phyloP scores from a whole-genome alignment of 2,888 invertebrate genomes.

The Aradus depressus region DNA sequence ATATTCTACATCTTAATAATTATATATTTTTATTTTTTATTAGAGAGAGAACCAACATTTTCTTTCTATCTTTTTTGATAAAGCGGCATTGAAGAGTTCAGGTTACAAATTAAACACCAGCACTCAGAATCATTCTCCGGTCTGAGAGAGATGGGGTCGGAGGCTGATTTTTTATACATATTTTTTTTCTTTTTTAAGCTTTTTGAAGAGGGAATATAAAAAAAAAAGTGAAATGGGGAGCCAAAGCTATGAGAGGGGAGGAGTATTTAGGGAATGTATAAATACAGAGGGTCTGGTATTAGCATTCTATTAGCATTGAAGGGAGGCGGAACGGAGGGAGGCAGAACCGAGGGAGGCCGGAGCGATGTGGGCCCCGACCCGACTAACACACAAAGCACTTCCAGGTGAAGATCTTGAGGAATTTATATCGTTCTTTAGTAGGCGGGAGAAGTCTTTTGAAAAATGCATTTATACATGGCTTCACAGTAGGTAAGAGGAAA shows the following conservation, averaged over 20 bases:
- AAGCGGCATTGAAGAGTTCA: constrained; percentile 3
- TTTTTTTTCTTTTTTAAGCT: constrained; percentile 12
- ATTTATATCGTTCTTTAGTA: no score
- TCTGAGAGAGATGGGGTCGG: constrained; percentile 14
- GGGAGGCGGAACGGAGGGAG: background rate
- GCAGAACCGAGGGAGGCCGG: no score
- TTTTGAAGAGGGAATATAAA: constrained; percentile 9
- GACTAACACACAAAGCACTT: no score
- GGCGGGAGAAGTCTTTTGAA: background rate
- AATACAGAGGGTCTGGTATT: constrained; percentile 11
- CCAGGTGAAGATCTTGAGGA: no score
- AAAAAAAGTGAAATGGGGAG: background rate
- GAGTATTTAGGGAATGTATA: constrained; percentile 13
- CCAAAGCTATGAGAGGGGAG: background rate
- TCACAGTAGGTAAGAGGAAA: background rate
- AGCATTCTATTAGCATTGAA: background rate
- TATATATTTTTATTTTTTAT: no score
- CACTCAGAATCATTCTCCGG: no score
- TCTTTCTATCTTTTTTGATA: constrained; percentile 17
- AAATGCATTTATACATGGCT: background rate
- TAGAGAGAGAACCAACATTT: no score
- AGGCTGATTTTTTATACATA: constrained; percentile 9
- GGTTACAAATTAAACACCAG: constrained; percentile 18
- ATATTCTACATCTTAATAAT: constrained; percentile 9
- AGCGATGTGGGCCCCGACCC: no score